Evolutionary conservation across 2,797 vertebrate genomes (phyloP).

Genomic region (Eleutherodactylus coqui): DNA sequence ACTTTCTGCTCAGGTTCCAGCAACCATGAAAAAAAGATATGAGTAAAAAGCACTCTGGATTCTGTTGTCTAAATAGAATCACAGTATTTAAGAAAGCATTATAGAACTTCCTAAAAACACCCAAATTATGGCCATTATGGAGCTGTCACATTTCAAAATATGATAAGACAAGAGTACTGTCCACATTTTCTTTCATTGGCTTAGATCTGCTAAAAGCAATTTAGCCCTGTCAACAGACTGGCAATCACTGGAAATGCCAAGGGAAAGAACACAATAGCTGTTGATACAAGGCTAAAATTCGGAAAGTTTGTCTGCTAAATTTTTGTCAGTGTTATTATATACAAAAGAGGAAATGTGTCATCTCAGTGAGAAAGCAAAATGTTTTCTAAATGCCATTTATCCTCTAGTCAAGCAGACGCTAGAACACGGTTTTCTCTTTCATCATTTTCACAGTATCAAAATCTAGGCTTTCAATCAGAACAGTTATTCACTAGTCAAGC

Average conservation of each 20-base stretch:
- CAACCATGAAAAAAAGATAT: not conserved
- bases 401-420: not conserved
- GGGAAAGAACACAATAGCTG: conserved; percentile 33
- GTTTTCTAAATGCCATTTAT: conserved; percentile 16
- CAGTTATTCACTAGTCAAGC: too few relatives aligned
- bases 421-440: not conserved
- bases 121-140: conserved; percentile 28
- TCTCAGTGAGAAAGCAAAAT: not conserved
- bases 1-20: not conserved
- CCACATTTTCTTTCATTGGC: conserved; percentile 12
- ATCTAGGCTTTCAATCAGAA: not conserved
- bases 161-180: conserved; percentile 3
- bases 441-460: not conserved
- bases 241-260: conserved; percentile 43
- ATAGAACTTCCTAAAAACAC: not conserved
- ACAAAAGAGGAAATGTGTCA: not conserved
- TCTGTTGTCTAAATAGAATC: not conserved
- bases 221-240: conserved; percentile 38
- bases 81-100: not conserved
- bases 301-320: not conserved
- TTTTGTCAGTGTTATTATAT: conserved; percentile 3
- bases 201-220: conserved; percentile 30
- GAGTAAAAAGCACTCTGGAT: not conserved
- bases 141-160: conserved; percentile 19
- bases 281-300: conserved; percentile 11